Conservation (phyloP, 64 coral and sea anemone species). For the Stichodactyla mertensii region DNA sequence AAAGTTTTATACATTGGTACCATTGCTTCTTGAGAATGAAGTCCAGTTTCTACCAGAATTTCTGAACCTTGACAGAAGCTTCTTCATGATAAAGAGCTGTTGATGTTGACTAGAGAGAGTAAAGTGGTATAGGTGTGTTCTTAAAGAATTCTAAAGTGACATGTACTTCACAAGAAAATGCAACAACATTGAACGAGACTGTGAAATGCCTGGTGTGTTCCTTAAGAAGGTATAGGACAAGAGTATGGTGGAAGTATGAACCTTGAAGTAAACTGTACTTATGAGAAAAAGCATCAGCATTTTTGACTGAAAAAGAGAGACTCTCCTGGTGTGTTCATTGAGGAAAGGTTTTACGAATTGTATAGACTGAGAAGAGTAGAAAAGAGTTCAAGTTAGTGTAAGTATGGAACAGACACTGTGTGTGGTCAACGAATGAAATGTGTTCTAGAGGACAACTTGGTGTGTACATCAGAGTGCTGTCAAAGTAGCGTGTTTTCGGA, state of each 20-base stretch:
- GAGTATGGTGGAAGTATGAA: neutral
- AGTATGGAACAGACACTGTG: neutral
- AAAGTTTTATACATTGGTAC: too few relatives aligned
- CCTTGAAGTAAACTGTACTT: neutral
- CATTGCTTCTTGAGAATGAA: neutral
- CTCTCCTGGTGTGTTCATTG: neutral
- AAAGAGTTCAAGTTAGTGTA: slow-evolving; percentile 5
- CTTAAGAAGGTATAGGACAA: neutral
- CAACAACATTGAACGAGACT: neutral
- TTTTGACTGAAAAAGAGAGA: neutral
- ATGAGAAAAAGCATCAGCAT: neutral
- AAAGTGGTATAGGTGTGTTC: neutral
- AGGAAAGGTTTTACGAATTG: neutral
- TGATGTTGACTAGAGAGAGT: neutral
- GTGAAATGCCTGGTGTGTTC: neutral
- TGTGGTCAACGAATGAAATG: slow-evolving; percentile 2
- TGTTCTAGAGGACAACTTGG: slow-evolving; percentile 5
- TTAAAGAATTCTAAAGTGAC: too few relatives aligned
- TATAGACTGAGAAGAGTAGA: neutral
- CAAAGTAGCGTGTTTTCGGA: neutral
- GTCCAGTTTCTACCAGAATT: neutral
- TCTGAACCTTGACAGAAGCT: neutral
- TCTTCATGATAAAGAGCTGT: neutral
- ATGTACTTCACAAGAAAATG: neutral
- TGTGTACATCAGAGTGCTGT: neutral